Evolutionary conservation across 2,113 vertebrate species (phyloP), one percentile per base, ranked within the genome.

Genomic region (Myotis lucifugus): DNA sequence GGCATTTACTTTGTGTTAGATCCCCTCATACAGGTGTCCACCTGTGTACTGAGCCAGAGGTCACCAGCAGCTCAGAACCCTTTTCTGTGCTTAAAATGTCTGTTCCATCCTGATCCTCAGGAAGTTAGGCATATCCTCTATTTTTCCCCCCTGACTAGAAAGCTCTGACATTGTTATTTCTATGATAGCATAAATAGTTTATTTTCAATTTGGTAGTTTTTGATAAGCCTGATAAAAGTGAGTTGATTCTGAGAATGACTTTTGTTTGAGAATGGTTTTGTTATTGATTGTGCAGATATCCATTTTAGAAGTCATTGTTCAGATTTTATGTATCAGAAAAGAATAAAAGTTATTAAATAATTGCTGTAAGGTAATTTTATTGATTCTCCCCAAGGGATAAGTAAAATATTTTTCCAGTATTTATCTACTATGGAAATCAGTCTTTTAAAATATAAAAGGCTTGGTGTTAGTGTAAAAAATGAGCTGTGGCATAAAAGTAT

Each of bases 241-340:
- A 72, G 4, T 88, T 93, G 48, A 91, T 96, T 91, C 42, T 91
- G 61, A 86, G n/a, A 93, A 92, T 37, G 19, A 93, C 90, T 90
- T 88, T 86, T 34, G 34, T 59, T 85, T 73, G 67, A 91, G 34
- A 27, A 73, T 27, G 25, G 69, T 42, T 90, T 95, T 90, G 32
- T 74, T 90, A 72, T 76, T 90, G 19, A 95, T 87, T 85, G 11
- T 90, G 23, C 7, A 27, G 40, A 61, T 64, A 92, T 66, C 8
- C 76, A 67, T 88, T 93, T 94, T 94, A 82, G 59, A 88, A 90
- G 52, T 11, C 27, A 84, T 37, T 54, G 25, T 69, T 94, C 48
- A 89, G 37, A 69, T 82, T 89, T 72, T 87, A 21, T 46, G 32
- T 82, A 52, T 81, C 40, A 87, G 85, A 67, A 91, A 97, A 91